phyloP scores from a whole-genome alignment of 1,140 invertebrate genomes.

The Paralvinella palmiformis region DNA sequence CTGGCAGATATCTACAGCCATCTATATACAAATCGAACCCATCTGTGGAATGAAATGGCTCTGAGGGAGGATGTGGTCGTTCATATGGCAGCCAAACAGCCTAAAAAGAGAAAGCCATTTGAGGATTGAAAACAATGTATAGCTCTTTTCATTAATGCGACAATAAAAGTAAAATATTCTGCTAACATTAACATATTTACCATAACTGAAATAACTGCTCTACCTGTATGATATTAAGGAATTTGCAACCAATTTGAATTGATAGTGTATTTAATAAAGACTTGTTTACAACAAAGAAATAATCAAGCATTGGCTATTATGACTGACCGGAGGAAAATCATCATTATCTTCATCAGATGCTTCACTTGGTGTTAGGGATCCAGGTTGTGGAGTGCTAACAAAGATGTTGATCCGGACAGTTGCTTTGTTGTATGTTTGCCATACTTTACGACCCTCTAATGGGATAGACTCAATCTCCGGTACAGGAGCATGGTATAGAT shows the following conservation, averaged over 20 bases:
- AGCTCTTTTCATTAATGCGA: background rate
- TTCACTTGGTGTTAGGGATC: constrained; percentile 44
- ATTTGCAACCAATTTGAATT: background rate
- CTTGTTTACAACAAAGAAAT: background rate
- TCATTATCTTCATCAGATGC: constrained; percentile 43
- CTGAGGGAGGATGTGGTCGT: constrained; percentile 30
- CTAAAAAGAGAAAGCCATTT: constrained; percentile 19
- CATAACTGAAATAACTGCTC: background rate
- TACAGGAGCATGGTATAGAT: constrained; percentile 38
- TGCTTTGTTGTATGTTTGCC: constrained; percentile 35
- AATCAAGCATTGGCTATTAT: background rate
- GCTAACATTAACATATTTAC: background rate
- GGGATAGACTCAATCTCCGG: constrained; percentile 34
- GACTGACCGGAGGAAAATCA: constrained; percentile 37
- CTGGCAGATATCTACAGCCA: constrained; percentile 41
- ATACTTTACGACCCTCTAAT: constrained; percentile 29
- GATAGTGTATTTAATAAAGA: background rate
- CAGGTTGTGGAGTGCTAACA: constrained; percentile 36
- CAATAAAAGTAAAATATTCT: background rate
- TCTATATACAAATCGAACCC: constrained; percentile 49
- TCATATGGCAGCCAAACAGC: constrained; percentile 41
- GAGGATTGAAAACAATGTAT: background rate
- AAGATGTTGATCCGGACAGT: constrained; percentile 41
- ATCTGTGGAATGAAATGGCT: constrained; percentile 39
- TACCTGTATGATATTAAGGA: constrained; percentile 1